These are phyloP conservation scores for Apus apus DNA, from an alignment of 2,113 vertebrate species.

Conservation along the genomic window DNA sequence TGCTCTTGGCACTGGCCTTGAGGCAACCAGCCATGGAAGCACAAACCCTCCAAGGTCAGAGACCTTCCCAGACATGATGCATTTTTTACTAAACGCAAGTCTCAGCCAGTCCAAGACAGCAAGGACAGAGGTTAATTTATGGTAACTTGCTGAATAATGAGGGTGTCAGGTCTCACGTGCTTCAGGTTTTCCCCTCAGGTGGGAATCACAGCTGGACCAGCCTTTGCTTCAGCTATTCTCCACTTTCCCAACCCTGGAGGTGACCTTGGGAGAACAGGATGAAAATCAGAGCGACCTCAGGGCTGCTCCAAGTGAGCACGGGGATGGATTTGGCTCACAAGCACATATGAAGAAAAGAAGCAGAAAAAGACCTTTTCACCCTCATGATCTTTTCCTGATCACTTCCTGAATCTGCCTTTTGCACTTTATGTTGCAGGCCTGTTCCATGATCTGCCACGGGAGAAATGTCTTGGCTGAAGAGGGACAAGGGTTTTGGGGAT, in stretches of 20 bases:
- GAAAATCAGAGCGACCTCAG: neutral
- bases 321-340: neutral
- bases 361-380: neutral
- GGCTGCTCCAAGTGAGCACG: neutral
- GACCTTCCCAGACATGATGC: neutral
- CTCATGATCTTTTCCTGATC: neutral
- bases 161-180: neutral
- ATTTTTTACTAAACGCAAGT: neutral
- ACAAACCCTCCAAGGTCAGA: neutral
- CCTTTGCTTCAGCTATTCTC: neutral
- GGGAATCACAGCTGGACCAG: neutral
- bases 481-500: neutral
- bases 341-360: neutral
- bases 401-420: neutral
- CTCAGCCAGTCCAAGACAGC: neutral
- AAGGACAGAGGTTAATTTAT: neutral
- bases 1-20: neutral
- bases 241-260: neutral
- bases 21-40: neutral
- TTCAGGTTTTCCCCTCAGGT: neutral
- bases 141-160: neutral
- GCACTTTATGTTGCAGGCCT: neutral
- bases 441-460: neutral
- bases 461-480: neutral
- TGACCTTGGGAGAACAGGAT: neutral